Evolutionary conservation across 2,888 invertebrate species (phyloP), one percentile per base, ranked within the genome.

Genomic region (Watsonalla cultraria): DNA sequence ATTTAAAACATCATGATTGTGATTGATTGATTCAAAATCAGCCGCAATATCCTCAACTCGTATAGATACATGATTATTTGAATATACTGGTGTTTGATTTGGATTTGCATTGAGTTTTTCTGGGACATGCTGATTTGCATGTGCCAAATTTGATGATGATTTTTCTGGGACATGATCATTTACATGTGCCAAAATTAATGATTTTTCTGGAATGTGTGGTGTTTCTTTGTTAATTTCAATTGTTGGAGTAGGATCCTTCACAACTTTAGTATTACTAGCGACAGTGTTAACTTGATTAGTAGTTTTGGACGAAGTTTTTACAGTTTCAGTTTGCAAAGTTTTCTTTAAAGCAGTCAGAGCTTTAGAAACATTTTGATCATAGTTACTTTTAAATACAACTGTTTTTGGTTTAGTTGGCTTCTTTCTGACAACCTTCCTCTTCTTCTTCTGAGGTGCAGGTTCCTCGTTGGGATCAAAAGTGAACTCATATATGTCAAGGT

Each of bases 381-480:
- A 90, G 60, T 76, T 83, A 57, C 71, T 80, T 58, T 82, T 86
- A 5, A 76, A 60, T 7, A 71, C 52, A 42, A 75, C 60, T 37
- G 58, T 68, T 70, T 80, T 88, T 4, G 81, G 76, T 61, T 84
- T 84, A 0, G 72, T 54, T 48, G 72, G 73, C 57, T 68, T 78
- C 61, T 78, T 87, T 47, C 70, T 78, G 1, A 71, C 66, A 14
- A 63, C 60, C 52, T 67, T 82, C 58, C 82, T 89, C 8, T 89
- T 90, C 60, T 88, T 90, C 65, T 90, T 90, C 49, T 76, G 74
- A 14, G 81, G 82, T 52, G 76, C 65, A 9, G 90, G 90, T 69
- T 91, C 90, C 49, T 90, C 88, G 58, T 74, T 73, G 0, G 91
- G 90, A 59, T 91, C 87, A 76, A 73, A 91, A 14, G 90, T 90